phyloP scores from a whole-genome alignment of 2,113 vertebrate species.

The Tautogolabrus adspersus region DNA sequence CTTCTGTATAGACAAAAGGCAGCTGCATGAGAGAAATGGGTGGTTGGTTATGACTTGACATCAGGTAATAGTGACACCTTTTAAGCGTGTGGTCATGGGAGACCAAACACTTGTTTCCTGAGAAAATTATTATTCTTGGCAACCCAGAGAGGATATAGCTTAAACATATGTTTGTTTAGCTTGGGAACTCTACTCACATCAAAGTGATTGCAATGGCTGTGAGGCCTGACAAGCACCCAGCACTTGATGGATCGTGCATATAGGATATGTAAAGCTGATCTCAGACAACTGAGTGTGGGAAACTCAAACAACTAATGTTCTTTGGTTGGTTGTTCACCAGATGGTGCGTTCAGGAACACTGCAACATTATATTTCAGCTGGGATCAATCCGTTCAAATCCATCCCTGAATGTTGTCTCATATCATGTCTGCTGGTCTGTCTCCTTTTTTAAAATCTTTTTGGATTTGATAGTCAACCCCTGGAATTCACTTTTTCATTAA shows the following conservation, averaged over 20 bases:
- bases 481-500: constrained; percentile 18
- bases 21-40: neutral
- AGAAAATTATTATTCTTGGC: constrained; percentile 32
- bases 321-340: constrained; percentile 12
- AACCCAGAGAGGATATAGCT: constrained; percentile 22
- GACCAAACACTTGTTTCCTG: constrained; percentile 33
- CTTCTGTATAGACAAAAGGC: neutral
- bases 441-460: neutral
- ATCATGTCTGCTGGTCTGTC: neutral
- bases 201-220: constrained; percentile 39
- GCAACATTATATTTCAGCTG: neutral
- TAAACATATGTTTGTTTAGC: constrained; percentile 46
- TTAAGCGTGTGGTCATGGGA: constrained; percentile 34
- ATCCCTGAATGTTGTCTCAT: too few relatives aligned
- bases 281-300: constrained; percentile 59
- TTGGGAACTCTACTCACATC: constrained; percentile 45
- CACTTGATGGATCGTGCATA: constrained; percentile 57
- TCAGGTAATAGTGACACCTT: constrained; percentile 10
- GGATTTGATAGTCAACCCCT: constrained; percentile 20
- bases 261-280: constrained; percentile 55
- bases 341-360: constrained; percentile 8
- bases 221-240: constrained; percentile 26
- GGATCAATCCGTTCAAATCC: neutral
- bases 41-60: too few relatives aligned
- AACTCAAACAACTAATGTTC: constrained; percentile 57